Percentiles rank a stretch among this genome's conserved stretches.
phyloP scores from a whole-genome alignment of 2,797 vertebrate species.

The Parotocinclus haroldoi region DNA sequence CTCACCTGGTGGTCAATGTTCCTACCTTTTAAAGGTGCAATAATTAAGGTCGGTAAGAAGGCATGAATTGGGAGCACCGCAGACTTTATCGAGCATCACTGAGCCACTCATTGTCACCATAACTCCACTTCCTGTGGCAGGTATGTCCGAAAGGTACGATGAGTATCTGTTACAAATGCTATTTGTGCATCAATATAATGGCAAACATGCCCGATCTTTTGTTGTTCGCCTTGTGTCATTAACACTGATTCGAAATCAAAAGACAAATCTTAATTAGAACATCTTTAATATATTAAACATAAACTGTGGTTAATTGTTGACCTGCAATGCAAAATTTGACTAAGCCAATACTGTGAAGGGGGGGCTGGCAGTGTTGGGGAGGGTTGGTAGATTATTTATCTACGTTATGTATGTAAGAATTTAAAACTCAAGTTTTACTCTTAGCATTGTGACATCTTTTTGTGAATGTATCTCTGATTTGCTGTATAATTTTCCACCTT shows the following conservation, averaged over 20 bases:
- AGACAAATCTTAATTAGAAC: conserved; percentile 5
- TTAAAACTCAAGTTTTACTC: conserved; percentile 54
- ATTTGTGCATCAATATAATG: no score
- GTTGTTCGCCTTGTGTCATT: background rate
- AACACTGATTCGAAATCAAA: background rate
- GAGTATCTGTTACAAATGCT: conserved; percentile 22
- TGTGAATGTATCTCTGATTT: conserved; percentile 59
- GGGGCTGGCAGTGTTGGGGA: no score
- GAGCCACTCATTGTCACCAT: background rate
- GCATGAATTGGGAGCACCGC: background rate
- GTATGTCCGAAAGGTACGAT: conserved; percentile 17
- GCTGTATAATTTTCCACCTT: conserved; percentile 35
- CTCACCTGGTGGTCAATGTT: no score
- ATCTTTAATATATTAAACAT: conserved; percentile 20
- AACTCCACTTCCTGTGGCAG: background rate
- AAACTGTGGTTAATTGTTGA: conserved; percentile 28
- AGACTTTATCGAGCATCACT: background rate
- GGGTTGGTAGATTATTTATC: conserved; percentile 45
- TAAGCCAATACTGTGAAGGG: conserved; percentile 51
- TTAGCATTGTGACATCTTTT: conserved; percentile 51
- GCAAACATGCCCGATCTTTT: no score
- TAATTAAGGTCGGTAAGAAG: background rate
- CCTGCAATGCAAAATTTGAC: conserved; percentile 28
- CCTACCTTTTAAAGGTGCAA: conserved; percentile 25
- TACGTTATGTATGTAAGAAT: conserved; percentile 59